Conservation (phyloP, 1,140 invertebrate species). For the Drosophila tsacasi region DNA sequence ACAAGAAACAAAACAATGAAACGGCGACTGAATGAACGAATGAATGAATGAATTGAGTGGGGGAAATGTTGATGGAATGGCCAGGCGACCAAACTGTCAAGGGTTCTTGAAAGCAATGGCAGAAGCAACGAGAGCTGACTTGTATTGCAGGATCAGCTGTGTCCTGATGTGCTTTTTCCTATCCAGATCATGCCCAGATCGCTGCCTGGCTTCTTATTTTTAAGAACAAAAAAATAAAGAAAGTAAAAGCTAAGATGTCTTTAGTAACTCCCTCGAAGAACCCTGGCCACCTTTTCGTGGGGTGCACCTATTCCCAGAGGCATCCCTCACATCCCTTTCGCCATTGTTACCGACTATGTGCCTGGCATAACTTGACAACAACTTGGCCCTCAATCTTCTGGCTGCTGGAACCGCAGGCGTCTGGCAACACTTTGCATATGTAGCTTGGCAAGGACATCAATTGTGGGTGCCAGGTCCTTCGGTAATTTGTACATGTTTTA, state of each 20-base stretch:
- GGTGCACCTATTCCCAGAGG: background rate
- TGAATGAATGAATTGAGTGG: slow-evolving; percentile 25
- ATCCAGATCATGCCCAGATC: background rate
- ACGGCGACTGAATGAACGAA: slow-evolving; percentile 40
- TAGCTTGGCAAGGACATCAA: slow-evolving; percentile 22
- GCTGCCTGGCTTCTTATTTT: background rate
- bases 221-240: background rate
- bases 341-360: slow-evolving; percentile 13
- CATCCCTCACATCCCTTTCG: background rate
- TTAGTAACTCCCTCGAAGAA: background rate
- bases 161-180: background rate
- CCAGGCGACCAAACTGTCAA: slow-evolving; percentile 51
- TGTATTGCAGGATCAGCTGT: background rate
- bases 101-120: background rate
- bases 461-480: slow-evolving; percentile 2
- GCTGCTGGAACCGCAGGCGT: background rate
- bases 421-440: slow-evolving; percentile 19
- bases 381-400: slow-evolving; percentile 1
- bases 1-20: slow-evolving; percentile 50
- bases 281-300: background rate
- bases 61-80: background rate
- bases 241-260: background rate
- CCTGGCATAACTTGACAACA: slow-evolving; percentile 49
- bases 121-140: background rate
- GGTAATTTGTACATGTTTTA: slow-evolving; percentile 6